phyloP scores from a whole-genome alignment of 2,113 vertebrate species.

The Isichthys henryi region DNA sequence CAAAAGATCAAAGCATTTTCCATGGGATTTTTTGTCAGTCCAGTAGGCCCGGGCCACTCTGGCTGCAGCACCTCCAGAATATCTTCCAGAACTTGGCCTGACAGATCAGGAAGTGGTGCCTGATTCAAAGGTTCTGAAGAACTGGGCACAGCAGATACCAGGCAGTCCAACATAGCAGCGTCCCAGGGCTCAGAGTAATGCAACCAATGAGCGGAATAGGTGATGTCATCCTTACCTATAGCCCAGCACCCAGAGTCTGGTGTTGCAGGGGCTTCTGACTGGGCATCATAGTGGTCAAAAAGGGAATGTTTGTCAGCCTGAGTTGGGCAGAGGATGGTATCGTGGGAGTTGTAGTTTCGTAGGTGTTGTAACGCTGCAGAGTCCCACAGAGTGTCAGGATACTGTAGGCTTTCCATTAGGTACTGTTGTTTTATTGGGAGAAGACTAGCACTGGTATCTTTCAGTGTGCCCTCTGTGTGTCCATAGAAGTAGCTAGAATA shows the following conservation, averaged over 20 bases:
- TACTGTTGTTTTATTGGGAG: slow-evolving; percentile 15
- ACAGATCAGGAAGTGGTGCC: slow-evolving; percentile 45
- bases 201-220: slow-evolving; percentile 7
- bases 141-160: not conserved
- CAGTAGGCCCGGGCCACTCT: slow-evolving; percentile 45
- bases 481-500: slow-evolving; percentile 35
- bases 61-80: slow-evolving; percentile 53
- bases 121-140: slow-evolving; percentile 13
- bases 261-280: slow-evolving; percentile 44
- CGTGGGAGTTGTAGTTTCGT: slow-evolving; percentile 26
- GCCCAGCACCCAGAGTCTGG: slow-evolving; percentile 54
- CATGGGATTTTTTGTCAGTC: not conserved
- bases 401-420: slow-evolving; percentile 15
- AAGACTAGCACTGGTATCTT: slow-evolving; percentile 23
- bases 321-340: slow-evolving; percentile 29
- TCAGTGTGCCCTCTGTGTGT: slow-evolving; percentile 21
- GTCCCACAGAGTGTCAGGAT: slow-evolving; percentile 35
- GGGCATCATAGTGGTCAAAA: not conserved
- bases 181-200: slow-evolving; percentile 41
- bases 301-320: slow-evolving; percentile 34
- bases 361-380: slow-evolving; percentile 35
- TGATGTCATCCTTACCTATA: slow-evolving; percentile 30
- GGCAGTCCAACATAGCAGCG: not conserved
- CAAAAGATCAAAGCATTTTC: slow-evolving; percentile 27
- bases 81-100: slow-evolving; percentile 48